Conservation (phyloP, 1,140 invertebrate genomes). For the Ips typographus region DNA sequence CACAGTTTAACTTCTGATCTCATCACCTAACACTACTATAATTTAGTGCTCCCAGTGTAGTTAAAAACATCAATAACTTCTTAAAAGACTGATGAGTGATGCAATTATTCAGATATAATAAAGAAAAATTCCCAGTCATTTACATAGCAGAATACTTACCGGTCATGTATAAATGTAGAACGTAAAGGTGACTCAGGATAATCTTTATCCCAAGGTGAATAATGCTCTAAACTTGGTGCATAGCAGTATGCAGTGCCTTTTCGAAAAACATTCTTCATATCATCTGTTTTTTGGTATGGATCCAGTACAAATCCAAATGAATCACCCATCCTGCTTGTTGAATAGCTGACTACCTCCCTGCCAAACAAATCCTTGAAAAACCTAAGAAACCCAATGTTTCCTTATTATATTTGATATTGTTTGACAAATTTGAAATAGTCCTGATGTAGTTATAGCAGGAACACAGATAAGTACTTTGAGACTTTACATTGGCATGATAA, state of each 20-base stretch:
- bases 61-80: neutral
- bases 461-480: too few species aligned
- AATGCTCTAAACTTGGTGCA: slow-evolving; percentile 1
- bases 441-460: too few species aligned
- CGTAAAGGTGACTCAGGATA: slow-evolving; percentile 19
- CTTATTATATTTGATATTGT: too few species aligned
- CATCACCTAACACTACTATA: too few species aligned
- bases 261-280: neutral
- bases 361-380: too few species aligned
- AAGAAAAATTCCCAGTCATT: neutral
- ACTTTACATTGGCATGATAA: too few species aligned
- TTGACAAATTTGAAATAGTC: too few species aligned
- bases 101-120: neutral
- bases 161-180: neutral
- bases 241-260: slow-evolving; percentile 1
- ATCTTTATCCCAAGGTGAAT: slow-evolving; percentile 11
- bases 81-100: neutral
- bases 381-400: too few species aligned
- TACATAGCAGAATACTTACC: neutral
- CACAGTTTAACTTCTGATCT: too few species aligned
- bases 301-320: neutral
- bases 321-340: too few species aligned
- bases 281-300: slow-evolving; percentile 11
- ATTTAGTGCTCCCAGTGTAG: too few species aligned
- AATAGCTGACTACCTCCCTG: too few species aligned